Evolutionary conservation across 1,140 invertebrate species (phyloP).

Genomic region (Aradophagus sp.): DNA sequence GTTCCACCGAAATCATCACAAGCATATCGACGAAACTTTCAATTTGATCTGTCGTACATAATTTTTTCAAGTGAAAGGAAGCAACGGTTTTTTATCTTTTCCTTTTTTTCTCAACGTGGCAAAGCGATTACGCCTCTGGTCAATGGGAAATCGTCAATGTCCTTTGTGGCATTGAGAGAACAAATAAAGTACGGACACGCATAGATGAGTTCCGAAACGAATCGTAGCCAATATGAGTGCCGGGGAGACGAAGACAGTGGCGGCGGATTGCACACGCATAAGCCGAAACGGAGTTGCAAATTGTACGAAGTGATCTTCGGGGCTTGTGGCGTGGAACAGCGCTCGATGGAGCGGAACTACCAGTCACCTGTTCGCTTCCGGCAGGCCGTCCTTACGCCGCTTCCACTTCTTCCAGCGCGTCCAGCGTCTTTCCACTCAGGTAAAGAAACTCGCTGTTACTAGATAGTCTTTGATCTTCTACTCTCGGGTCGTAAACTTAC

Average conservation of each 20-base stretch:
- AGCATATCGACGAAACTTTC: slow-evolving; percentile 36
- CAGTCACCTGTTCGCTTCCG: slow-evolving; percentile 75
- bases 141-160: slow-evolving; percentile 50
- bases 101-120: slow-evolving; percentile 21
- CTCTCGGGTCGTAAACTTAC: slow-evolving; percentile 47
- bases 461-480: slow-evolving; percentile 44
- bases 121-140: slow-evolving; percentile 28
- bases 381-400: slow-evolving; percentile 64
- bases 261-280: slow-evolving; percentile 60
- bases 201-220: slow-evolving; percentile 50
- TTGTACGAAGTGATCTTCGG: slow-evolving; percentile 70
- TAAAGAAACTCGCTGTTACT: slow-evolving; percentile 44
- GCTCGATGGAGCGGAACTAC: slow-evolving; percentile 74
- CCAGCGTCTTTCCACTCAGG: slow-evolving; percentile 40
- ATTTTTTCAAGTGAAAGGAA: slow-evolving; percentile 36
- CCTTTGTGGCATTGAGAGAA: slow-evolving; percentile 45
- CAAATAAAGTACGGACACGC: slow-evolving; percentile 51
- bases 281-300: slow-evolving; percentile 60
- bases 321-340: slow-evolving; percentile 73
- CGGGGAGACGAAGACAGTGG: slow-evolving; percentile 50
- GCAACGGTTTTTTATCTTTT: slow-evolving; percentile 18
- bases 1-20: too few relatives aligned
- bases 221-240: slow-evolving; percentile 41
- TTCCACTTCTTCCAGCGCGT: slow-evolving; percentile 59
- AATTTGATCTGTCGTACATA: slow-evolving; percentile 38